Evolutionary conservation across 2,797 vertebrate genomes (phyloP), one percentile per base, ranked within the genome.

Genomic region (Oreonectes daqikongensis): DNA sequence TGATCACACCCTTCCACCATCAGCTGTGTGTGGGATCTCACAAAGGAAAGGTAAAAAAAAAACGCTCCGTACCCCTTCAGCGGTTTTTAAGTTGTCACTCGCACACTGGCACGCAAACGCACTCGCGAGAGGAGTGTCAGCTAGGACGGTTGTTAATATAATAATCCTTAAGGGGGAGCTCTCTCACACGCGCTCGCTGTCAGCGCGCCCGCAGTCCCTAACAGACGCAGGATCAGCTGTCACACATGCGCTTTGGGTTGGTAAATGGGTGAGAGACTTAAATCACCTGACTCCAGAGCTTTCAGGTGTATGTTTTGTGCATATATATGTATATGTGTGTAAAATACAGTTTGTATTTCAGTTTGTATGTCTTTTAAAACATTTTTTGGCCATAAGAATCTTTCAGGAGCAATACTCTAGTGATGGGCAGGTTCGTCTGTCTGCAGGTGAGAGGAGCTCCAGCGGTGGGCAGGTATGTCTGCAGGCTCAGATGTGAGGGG

Each of bases 1-100:
- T 93, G 94, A 96, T 96, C 95, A 90, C 93, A 94, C 96, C 94
- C 93, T 94, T 94, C 95, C 94, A 90, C 91, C 93, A 94, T 95
- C 92, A 76, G 57, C 71, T 18, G 28, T 7, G 14, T 26, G 50
- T 15, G 63, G 18, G 20, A 72, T 18, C 14, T 52, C 22, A 64
- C 48, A 60, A 68, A 26, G 17, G 18, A 44, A 64, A 52, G 68
- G 61, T 66, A 44, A 80, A 80, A n/a, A n/a, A n/a, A n/a, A n/a
- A 80, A 14, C 57, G n/a, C 26, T 42, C 9, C 35, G 55, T 72
- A 40, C 63, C 65, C 60, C 40, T 15, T 38, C 24, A 63, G 73
- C 18, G n/a, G 8, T 24, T 55, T 24, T 55, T 55, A 24, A 24
- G 10, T 53, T 12, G 40, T 42, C 40, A 60, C 64, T 69, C 22